phyloP scores from a whole-genome alignment of 2,113 vertebrate genomes.

The Notiomystis cincta region DNA sequence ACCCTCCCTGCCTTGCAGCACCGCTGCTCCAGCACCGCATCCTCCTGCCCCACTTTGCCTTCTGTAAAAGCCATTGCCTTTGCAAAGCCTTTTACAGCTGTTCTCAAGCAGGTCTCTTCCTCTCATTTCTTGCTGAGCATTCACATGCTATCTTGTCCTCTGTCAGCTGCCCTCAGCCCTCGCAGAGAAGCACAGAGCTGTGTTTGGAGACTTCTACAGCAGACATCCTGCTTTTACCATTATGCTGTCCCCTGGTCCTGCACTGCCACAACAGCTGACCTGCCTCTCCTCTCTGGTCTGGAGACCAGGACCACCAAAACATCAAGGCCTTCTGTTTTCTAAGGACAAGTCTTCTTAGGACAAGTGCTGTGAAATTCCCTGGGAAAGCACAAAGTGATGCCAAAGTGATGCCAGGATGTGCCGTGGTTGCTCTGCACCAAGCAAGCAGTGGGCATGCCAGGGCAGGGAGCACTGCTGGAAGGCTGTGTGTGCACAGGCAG shows the following conservation, averaged over 20 bases:
- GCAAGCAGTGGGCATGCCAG: not conserved
- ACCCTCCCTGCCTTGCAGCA: not conserved
- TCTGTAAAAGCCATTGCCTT: accelerated
- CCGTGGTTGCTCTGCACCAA: not conserved
- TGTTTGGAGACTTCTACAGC: not conserved
- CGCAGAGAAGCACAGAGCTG: not conserved
- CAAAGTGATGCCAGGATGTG: not conserved
- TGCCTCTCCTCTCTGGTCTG: not conserved
- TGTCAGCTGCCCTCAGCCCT: not conserved
- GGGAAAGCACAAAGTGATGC: not conserved
- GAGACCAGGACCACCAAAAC: not conserved
- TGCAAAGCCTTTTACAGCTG: not conserved
- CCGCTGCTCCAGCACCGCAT: accelerated
- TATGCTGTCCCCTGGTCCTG: accelerated
- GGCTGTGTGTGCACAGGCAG: not conserved
- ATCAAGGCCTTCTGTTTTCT: not conserved
- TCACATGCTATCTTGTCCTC: not conserved
- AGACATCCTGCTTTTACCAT: accelerated
- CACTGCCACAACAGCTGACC: not conserved
- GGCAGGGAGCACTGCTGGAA: not conserved
- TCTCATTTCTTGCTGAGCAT: not conserved
- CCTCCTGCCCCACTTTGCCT: not conserved
- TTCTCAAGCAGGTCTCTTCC: not conserved
- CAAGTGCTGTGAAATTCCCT: not conserved
- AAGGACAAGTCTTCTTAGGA: no score